Evolutionary conservation across 2,888 invertebrate species (phyloP).

Genomic region (Lasioglossum morio): DNA sequence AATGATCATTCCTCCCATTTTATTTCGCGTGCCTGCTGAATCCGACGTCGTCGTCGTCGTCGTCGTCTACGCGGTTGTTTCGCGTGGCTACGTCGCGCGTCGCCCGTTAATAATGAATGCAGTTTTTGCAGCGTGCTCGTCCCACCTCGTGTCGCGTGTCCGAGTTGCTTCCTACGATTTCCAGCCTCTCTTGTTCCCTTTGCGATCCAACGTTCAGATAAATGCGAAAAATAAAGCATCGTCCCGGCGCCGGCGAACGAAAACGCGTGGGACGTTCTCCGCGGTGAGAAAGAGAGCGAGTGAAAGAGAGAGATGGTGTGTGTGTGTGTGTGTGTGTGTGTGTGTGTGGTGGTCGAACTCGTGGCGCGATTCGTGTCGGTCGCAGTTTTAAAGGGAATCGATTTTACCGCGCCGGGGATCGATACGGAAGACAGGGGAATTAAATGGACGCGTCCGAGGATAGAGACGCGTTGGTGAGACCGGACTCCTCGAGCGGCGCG

Average conservation of each 20-base stretch:
- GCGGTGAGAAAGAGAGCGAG: neutral
- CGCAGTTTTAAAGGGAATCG: conserved; percentile 10
- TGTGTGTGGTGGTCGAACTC: neutral
- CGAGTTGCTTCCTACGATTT: conserved; percentile 49
- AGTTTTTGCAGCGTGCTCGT: conserved; percentile 50
- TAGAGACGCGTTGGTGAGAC: neutral
- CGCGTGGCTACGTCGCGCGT: conserved; percentile 52
- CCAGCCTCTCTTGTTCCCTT: conserved; percentile 12
- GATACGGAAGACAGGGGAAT: conserved; percentile 1
- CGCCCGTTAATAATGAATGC: conserved; percentile 61
- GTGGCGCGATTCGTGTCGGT: neutral
- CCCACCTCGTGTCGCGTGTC: conserved; percentile 41
- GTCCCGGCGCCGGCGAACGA: conserved; percentile 8
- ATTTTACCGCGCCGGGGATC: neutral
- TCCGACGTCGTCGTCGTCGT: conserved; percentile 39
- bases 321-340: neutral
- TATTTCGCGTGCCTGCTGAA: conserved; percentile 32
- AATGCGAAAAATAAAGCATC: conserved; percentile 13
- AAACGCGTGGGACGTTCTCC: conserved; percentile 8
- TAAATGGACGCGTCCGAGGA: conserved; percentile 1
- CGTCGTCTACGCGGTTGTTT: conserved; percentile 29
- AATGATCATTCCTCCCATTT: conserved; percentile 49
- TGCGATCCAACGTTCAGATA: conserved; percentile 9
- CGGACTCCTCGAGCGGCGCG: conserved; percentile 5
- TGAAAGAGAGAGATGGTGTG: neutral